These are phyloP conservation scores for Aphis gossypii DNA, from an alignment of 1,140 invertebrate species.

Conservation along the genomic window DNA sequence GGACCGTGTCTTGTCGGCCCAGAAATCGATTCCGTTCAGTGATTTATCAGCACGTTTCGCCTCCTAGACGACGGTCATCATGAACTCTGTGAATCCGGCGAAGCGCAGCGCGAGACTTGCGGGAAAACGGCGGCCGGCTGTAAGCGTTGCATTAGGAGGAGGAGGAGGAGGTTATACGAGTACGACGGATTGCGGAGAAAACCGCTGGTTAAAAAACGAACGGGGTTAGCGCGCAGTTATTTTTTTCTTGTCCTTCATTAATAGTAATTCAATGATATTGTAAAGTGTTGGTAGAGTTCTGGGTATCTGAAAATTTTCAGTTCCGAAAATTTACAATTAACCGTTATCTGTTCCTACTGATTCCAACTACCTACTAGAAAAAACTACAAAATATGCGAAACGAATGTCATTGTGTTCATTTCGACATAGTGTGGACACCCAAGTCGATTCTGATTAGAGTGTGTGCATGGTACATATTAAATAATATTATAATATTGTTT, in stretches of 20 bases:
- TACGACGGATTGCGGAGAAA: background rate
- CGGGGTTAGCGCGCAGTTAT: background rate
- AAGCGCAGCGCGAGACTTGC: background rate
- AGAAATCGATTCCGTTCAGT: background rate
- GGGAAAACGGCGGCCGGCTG: background rate
- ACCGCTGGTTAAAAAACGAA: background rate
- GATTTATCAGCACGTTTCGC: background rate
- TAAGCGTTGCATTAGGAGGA: background rate
- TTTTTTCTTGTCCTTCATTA: background rate
- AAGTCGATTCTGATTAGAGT: background rate
- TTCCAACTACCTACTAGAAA: background rate
- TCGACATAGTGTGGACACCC: background rate
- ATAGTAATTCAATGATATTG: background rate
- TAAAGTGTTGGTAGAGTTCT: background rate
- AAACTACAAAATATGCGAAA: background rate
- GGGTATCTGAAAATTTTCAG: background rate
- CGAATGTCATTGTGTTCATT: background rate
- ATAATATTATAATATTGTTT: background rate
- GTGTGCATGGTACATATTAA: too few relatives aligned
- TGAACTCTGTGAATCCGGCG: background rate
- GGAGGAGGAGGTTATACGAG: background rate
- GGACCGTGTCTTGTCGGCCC: background rate
- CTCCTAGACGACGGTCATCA: background rate
- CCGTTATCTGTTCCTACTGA: background rate
- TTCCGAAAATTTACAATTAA: background rate